Base-by-base conservation (phyloP, 2,888 invertebrate genomes). In the Meliscaeva auricollis region DNA sequence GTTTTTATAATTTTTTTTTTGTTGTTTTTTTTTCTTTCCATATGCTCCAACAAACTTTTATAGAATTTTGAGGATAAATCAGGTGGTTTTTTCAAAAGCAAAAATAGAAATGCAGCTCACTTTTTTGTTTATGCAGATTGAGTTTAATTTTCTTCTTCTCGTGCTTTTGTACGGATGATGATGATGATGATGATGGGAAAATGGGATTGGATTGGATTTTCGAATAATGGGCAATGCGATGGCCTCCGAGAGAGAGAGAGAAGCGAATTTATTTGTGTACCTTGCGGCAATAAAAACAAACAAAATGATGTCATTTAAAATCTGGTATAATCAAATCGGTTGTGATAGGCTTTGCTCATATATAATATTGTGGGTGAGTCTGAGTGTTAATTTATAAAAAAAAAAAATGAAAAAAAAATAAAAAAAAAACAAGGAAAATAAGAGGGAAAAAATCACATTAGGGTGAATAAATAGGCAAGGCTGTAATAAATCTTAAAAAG, bases 21-120 rank as follows among this genome's bases (percentile, higher is more conserved):
- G 77, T 77, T 87, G 87, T 76, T 0, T 3, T 1, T 74, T 87
- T 35, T 2, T 7, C 4, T 26, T 8, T 26, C 26, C 87, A 69
- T 77, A 84, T 83, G 87, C 72, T 90, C 87, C 35, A 50, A 64
- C 44, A n/a, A 87, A 87, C 44, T 69, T 50, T 73, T 68, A 58
- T 74, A 64, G 70, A 73, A 52, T 72, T 87, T 64, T 70, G 66
- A 48, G 64, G 54, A 56, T 32, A 75, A 76, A 81, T 85, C 85
- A 85, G 85, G 85, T 85, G 85, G 85, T 85, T 85, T 76, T 76
- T 54, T 7, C 13, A 44, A 48, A 56, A n/a, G n/a, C n/a, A 30
- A 26, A 85, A 85, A 76, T 81, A 81, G 81, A 85, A 66, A 8
- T 78, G 79, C 74, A 76, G 52, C 22, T 85, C 17, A 32, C 35